Evolutionary conservation across 2,888 invertebrate species (phyloP).

Genomic region (Notodonta dromedarius): DNA sequence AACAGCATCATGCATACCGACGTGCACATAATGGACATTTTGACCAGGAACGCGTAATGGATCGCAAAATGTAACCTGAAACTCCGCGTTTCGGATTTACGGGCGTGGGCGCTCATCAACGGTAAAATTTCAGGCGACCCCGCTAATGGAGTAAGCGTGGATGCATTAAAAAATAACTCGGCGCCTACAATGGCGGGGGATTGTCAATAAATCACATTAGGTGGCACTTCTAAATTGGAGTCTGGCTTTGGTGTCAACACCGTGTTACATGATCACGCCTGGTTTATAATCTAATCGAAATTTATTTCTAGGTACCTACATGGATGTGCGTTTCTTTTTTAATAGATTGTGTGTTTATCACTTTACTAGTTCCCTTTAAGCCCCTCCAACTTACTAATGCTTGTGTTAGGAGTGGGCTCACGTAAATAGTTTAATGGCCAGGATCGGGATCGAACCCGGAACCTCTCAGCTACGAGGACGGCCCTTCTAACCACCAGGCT

Average conservation of each 20-base stretch:
- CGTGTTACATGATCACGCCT: background rate
- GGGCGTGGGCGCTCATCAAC: constrained; percentile 32
- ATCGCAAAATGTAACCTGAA: constrained; percentile 26
- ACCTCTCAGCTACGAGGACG: too few species aligned
- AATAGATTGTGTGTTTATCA: too few species aligned
- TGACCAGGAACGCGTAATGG: constrained; percentile 20
- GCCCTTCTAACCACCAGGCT: too few species aligned
- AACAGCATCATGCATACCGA: background rate
- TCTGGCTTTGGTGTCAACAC: constrained; percentile 20
- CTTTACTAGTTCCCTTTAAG: too few species aligned
- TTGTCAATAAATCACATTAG: constrained; percentile 26
- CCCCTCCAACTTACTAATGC: too few species aligned
- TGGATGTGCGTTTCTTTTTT: too few species aligned
- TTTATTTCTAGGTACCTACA: too few species aligned
- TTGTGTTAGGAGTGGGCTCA: too few species aligned
- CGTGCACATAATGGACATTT: constrained; percentile 8
- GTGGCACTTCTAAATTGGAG: constrained; percentile 26
- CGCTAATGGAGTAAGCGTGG: constrained; percentile 35
- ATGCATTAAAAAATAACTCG: constrained; percentile 35
- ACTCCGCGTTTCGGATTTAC: constrained; percentile 17
- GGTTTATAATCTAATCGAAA: background rate
- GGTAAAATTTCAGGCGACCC: constrained; percentile 23
- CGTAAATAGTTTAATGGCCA: too few species aligned
- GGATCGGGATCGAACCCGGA: too few species aligned
- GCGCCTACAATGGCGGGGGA: constrained; percentile 19